Evolutionary conservation across 2,797 vertebrate genomes (phyloP).

Genomic region (Fringilla coelebs): DNA sequence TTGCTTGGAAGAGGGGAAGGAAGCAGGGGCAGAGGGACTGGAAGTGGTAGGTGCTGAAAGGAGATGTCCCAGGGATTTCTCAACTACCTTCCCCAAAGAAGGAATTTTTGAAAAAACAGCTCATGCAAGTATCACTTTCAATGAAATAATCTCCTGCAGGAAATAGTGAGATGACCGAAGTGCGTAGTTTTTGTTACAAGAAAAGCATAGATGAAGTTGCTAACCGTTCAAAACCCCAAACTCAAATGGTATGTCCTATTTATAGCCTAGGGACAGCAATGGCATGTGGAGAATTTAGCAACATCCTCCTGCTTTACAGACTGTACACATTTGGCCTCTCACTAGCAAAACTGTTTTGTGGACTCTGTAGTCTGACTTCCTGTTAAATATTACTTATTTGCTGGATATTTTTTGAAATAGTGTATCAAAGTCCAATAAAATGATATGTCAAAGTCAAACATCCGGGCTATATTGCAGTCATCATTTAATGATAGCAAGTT

Average conservation of each 20-base stretch:
- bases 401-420: neutral
- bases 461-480: neutral
- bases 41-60: neutral
- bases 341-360: neutral
- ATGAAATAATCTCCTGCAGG: neutral
- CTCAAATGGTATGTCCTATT: constrained; percentile 37
- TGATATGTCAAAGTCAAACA: neutral
- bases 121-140: neutral
- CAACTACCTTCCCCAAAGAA: neutral
- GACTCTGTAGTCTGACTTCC: neutral
- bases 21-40: neutral
- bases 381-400: neutral
- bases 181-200: neutral
- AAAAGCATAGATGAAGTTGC: neutral
- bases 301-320: constrained; percentile 64
- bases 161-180: neutral
- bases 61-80: neutral
- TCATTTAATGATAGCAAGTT: accelerated
- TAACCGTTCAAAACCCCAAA: neutral
- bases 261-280: constrained; percentile 62
- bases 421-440: neutral
- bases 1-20: neutral
- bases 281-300: constrained; percentile 81
- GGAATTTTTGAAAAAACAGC: neutral
- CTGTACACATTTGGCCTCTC: neutral